These are phyloP conservation scores for Lordiphosa collinella DNA, from an alignment of 1,140 invertebrate genomes.

Conservation along the genomic window DNA sequence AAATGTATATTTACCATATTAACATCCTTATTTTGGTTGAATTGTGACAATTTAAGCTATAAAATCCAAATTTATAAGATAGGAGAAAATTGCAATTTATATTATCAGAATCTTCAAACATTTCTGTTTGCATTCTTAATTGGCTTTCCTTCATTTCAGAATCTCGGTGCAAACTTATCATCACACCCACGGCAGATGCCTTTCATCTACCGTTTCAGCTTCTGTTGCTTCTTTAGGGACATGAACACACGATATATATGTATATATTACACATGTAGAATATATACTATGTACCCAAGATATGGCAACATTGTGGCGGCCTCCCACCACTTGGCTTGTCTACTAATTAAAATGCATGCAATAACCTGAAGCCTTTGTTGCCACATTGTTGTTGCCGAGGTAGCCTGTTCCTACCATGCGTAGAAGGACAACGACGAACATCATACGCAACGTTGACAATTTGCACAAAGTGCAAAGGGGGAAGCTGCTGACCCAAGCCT, in stretches of 20 bases:
- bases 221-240: conserved; percentile 1
- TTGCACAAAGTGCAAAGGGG: conserved; percentile 57
- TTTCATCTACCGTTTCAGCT: background rate
- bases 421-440: conserved; percentile 52
- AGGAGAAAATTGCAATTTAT: no score
- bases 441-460: conserved; percentile 54
- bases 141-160: background rate
- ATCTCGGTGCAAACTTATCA: background rate
- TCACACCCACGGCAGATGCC: conserved; percentile 1
- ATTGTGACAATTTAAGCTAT: no score
- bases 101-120: background rate
- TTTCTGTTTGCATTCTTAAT: no score
- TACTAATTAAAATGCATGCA: conserved; percentile 78
- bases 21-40: no score
- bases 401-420: conserved; percentile 40
- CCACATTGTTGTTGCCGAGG: conserved; percentile 52
- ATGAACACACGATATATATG: conserved; percentile 1
- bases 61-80: no score
- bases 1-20: no score
- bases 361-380: conserved; percentile 77
- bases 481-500: conserved; percentile 19
- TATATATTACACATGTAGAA: background rate
- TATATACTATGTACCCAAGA: background rate
- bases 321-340: conserved; percentile 69
- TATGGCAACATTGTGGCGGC: conserved; percentile 23